Evolutionary conservation across 2,797 vertebrate genomes (phyloP), one percentile per base, ranked within the genome.

Genomic region (Halcyon badia): DNA sequence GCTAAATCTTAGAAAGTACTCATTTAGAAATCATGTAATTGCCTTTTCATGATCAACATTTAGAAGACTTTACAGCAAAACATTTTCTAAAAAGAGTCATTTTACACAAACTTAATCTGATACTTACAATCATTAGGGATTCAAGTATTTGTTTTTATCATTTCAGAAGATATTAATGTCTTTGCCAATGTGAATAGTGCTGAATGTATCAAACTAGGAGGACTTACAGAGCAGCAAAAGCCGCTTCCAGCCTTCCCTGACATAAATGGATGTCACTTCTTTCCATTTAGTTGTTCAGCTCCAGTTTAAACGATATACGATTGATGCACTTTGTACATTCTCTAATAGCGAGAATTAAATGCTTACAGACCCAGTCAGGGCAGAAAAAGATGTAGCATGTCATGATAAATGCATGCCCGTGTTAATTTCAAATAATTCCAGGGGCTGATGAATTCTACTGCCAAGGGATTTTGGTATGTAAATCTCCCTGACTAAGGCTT

Each of bases 381-480:
- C 46, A 83, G 79, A 96, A 87, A 84, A 10, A 85, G 85, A 93
- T 87, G 93, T 87, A 96, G 65, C 66, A 79, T 41, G 56, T 49
- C 66, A 88, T 95, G 93, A 96, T 92, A 98, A 97, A 95, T 18
- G 44, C 81, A 92, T 88, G 82, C 19, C 80, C 89, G 84, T 80
- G 20, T 95, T 98, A 64, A 87, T 97, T 97, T 96, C 84, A 97
- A 97, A 69, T 97, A 97, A 97, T 93, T 97, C 78, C 58, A 95
- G 37, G 77, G 68, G 75, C 83, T 93, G 94, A 92, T 97, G 95
- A 94, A 97, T 97, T 96, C 94, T 87, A 87, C 90, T 96, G 92
- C 79, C 89, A 35, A 90, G 83, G 94, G 89, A 98, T 95, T 97
- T 98, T 6, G 1, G 71, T 97, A 94, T 97, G 93, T 95, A 98